phyloP scores from a whole-genome alignment of 2,888 invertebrate species.

The Phasia obesa region DNA sequence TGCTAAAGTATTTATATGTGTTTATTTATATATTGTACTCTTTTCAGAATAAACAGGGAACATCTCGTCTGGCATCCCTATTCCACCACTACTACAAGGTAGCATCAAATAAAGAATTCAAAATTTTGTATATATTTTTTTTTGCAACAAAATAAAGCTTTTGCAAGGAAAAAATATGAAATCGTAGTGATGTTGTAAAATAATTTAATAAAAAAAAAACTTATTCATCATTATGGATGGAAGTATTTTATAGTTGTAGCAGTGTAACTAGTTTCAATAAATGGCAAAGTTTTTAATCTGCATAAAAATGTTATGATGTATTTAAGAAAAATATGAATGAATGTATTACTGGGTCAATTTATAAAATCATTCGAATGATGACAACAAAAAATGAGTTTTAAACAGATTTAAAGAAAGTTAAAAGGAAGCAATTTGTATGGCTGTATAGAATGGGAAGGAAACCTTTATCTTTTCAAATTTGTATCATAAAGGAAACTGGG shows the following conservation, averaged over 20 bases:
- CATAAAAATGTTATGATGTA: conserved; percentile 7
- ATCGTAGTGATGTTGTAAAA: conserved; percentile 18
- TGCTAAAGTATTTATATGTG: neutral
- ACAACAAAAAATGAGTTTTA: neutral
- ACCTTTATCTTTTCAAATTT: too few relatives aligned
- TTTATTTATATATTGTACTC: neutral
- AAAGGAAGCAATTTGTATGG: neutral
- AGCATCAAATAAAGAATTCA: neutral
- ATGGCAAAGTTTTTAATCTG: conserved; percentile 6
- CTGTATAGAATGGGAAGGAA: neutral
- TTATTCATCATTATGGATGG: neutral
- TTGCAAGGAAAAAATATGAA: neutral
- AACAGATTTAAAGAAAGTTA: neutral
- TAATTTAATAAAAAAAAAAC: conserved; percentile 14
- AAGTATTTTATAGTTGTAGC: neutral
- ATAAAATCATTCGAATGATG: conserved; percentile 9
- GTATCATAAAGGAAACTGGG: too few relatives aligned
- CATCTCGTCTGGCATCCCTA: neutral
- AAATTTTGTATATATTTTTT: conserved; percentile 5
- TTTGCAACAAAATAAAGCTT: neutral
- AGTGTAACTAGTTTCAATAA: neutral
- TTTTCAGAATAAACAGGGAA: too few relatives aligned
- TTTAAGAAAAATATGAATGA: conserved; percentile 8
- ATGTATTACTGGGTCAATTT: conserved; percentile 36
- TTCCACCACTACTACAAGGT: neutral